Conservation (phyloP, 2,113 vertebrate genomes). For the Muntiacus muntjak region DNA sequence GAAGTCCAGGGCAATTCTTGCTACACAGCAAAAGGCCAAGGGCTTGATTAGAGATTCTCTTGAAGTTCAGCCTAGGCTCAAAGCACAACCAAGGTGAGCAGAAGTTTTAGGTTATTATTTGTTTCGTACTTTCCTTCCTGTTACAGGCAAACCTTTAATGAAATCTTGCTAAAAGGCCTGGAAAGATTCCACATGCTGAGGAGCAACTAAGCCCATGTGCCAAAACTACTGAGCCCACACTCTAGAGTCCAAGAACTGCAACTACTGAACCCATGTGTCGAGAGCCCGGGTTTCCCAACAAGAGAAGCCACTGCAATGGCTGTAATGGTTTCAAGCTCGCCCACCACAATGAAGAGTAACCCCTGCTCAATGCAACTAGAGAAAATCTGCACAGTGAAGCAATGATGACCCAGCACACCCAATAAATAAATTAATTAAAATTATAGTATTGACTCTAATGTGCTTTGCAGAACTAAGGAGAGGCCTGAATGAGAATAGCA, state of each 20-base stretch:
- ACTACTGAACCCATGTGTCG: neutral
- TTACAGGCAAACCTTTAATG: neutral
- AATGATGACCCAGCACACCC: neutral
- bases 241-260: neutral
- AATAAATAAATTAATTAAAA: neutral
- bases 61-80: neutral
- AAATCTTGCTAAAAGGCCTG: neutral
- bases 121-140: neutral
- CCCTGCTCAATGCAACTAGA: neutral
- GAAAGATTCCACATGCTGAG: neutral
- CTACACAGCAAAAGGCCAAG: neutral
- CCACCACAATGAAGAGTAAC: neutral
- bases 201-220: neutral
- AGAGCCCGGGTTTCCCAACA: neutral
- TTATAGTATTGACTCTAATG: neutral
- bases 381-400: neutral
- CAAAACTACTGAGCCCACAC: neutral
- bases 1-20: neutral
- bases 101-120: neutral
- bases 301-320: neutral
- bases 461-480: neutral
- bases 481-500: neutral
- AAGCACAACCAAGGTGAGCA: neutral
- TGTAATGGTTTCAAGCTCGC: accelerated
- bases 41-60: neutral